Conservation (phyloP, 2,797 vertebrate species). For the Myoxocephalus aenaeus region DNA sequence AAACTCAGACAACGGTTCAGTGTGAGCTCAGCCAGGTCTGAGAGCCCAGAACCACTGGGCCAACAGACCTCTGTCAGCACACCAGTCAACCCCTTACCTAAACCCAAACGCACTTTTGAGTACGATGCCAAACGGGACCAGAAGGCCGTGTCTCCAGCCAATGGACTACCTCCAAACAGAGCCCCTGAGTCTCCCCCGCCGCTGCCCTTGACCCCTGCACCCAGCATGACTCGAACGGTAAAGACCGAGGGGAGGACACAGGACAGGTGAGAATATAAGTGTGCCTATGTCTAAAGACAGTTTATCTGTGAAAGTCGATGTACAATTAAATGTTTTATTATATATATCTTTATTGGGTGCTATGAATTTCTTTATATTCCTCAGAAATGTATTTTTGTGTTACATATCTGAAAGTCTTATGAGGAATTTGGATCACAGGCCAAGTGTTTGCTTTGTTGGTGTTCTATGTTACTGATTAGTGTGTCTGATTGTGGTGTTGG, state of each 20-base stretch:
- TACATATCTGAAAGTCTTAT: constrained; percentile 38
- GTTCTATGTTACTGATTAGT: constrained; percentile 42
- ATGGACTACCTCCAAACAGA: constrained; percentile 91
- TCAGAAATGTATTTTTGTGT: background rate
- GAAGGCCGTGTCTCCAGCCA: constrained; percentile 84
- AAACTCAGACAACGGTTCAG: constrained; percentile 86
- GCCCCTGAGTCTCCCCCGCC: constrained; percentile 90
- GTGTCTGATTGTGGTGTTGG: constrained; percentile 26
- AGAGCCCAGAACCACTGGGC: constrained; percentile 81
- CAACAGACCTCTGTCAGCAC: constrained; percentile 80
- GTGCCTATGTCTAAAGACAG: constrained; percentile 2
- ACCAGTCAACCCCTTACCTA: constrained; percentile 94
- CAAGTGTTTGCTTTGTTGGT: constrained; percentile 57
- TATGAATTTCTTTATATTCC: background rate
- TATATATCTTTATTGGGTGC: background rate
- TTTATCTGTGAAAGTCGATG: background rate
- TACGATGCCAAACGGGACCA: constrained; percentile 95
- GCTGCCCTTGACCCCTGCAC: constrained; percentile 92
- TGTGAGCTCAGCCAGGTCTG: constrained; percentile 78
- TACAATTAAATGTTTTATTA: background rate
- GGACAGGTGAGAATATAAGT: constrained; percentile 86
- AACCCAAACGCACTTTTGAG: constrained; percentile 99
- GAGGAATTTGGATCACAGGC: constrained; percentile 37
- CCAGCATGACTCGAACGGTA: constrained; percentile 84
- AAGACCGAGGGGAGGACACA: constrained; percentile 87